Percentiles rank a stretch among this genome's conserved stretches.
Conservation (phyloP, 2,888 invertebrate genomes). For the Stictocephala bisonia region DNA sequence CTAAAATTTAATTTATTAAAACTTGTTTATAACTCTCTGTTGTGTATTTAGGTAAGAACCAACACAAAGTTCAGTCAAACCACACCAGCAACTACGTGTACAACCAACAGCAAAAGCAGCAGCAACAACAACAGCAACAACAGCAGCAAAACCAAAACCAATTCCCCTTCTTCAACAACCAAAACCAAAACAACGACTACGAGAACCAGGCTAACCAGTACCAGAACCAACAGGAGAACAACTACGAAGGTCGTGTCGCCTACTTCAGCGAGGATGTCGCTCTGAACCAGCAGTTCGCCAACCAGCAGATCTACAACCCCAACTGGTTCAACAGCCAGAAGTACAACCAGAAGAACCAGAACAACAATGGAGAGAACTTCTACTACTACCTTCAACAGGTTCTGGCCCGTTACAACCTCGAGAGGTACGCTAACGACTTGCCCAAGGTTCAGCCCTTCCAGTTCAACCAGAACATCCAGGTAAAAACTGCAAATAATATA, state of each 20-base stretch:
- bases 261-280: conserved; percentile 82
- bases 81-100: conserved; percentile 28
- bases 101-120: conserved; percentile 29
- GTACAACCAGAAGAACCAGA: conserved; percentile 36
- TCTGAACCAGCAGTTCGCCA: conserved; percentile 71
- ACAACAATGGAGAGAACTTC: conserved; percentile 52
- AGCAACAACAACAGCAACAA: conserved; percentile 13
- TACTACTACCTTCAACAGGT: conserved; percentile 76
- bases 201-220: conserved; percentile 30
- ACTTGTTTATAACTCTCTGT: neutral
- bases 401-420: conserved; percentile 70
- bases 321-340: conserved; percentile 50
- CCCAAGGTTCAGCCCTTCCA: conserved; percentile 66
- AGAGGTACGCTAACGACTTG: conserved; percentile 67
- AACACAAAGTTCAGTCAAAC: conserved; percentile 27
- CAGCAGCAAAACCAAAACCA: conserved; percentile 23
- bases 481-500: conserved; percentile 8
- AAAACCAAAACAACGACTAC: conserved; percentile 43
- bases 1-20: no score
- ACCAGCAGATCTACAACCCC: conserved; percentile 74
- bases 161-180: conserved; percentile 25
- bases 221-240: conserved; percentile 51
- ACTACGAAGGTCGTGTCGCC: conserved; percentile 70
- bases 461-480: conserved; percentile 63
- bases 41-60: conserved; percentile 15